phyloP scores from a whole-genome alignment of 1,140 invertebrate species.

The Oppia nitens region DNA sequence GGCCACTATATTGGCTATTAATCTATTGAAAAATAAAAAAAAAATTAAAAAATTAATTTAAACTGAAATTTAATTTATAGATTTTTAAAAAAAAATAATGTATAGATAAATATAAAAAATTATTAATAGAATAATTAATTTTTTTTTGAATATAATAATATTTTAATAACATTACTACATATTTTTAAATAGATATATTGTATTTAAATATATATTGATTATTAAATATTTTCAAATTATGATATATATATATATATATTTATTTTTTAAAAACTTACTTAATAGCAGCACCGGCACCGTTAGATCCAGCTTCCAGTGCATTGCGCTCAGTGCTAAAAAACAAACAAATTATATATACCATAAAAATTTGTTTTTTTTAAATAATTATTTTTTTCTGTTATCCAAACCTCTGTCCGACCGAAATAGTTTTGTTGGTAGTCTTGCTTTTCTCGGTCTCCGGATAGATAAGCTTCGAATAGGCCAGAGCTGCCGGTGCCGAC shows the following conservation, averaged over 20 bases:
- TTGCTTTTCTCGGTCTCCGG: conserved; percentile 64
- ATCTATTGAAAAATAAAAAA: too few relatives aligned
- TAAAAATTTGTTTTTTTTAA: conserved; percentile 7
- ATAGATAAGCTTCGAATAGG: conserved; percentile 71
- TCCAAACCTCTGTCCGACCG: conserved; percentile 26
- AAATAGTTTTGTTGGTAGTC: conserved; percentile 44
- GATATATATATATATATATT: too few relatives aligned
- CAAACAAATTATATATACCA: not conserved
- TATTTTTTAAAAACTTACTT: conserved; percentile 24
- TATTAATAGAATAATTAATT: too few relatives aligned
- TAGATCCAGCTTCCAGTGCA: conserved; percentile 67
- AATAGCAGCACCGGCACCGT: conserved; percentile 63
- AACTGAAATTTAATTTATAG: too few relatives aligned
- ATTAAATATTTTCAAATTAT: too few relatives aligned
- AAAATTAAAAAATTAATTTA: too few relatives aligned
- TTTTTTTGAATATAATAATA: too few relatives aligned
- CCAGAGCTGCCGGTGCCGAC: conserved; percentile 80
- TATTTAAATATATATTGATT: too few relatives aligned
- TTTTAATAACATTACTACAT: too few relatives aligned
- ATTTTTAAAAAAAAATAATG: too few relatives aligned
- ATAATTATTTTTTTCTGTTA: not conserved
- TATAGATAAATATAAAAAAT: too few relatives aligned
- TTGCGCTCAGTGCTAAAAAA: conserved; percentile 51
- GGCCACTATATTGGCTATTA: conserved; percentile 71
- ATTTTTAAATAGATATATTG: too few relatives aligned